These are phyloP conservation scores for Diaperis boleti DNA, from an alignment of 2,888 invertebrate species.

Conservation along the genomic window DNA sequence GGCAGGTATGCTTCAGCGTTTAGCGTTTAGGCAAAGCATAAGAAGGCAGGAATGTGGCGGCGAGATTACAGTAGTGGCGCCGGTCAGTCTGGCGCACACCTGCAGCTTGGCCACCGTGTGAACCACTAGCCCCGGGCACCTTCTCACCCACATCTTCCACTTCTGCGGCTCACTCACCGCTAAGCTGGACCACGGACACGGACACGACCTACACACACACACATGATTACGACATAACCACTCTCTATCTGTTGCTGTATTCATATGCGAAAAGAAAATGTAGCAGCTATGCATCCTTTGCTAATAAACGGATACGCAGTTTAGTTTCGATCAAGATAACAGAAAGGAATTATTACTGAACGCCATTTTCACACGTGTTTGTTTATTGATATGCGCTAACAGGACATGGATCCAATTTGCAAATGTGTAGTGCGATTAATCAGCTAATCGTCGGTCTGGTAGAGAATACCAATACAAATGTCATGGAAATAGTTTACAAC, in stretches of 20 bases:
- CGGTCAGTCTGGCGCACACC: conserved; percentile 65
- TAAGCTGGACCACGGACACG: conserved; percentile 36
- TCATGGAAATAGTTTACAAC: no score
- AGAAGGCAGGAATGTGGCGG: conserved; percentile 53
- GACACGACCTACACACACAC: conserved; percentile 37
- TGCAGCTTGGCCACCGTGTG: conserved; percentile 63
- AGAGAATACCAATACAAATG: no score
- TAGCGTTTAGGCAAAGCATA: conserved; percentile 33
- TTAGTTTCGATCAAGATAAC: no score
- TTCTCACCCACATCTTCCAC: conserved; percentile 46
- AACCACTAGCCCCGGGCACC: conserved; percentile 52
- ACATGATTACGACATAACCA: conserved; percentile 14
- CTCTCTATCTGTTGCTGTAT: conserved; percentile 15
- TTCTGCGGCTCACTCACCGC: conserved; percentile 27
- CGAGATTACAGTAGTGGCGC: conserved; percentile 57
- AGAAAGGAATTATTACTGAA: no score
- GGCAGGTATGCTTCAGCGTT: conserved; percentile 42
- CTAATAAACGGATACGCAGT: no score
- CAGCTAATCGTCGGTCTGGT: no score
- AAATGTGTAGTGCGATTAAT: no score
- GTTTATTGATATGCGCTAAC: no score
- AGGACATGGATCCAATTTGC: no score
- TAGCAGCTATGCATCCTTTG: neutral
- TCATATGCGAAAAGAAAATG: neutral
- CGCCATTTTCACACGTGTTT: conserved; percentile 1